These are phyloP conservation scores for Coracias cyanogaster DNA, from an alignment of 2,797 vertebrate species.

Conservation along the genomic window DNA sequence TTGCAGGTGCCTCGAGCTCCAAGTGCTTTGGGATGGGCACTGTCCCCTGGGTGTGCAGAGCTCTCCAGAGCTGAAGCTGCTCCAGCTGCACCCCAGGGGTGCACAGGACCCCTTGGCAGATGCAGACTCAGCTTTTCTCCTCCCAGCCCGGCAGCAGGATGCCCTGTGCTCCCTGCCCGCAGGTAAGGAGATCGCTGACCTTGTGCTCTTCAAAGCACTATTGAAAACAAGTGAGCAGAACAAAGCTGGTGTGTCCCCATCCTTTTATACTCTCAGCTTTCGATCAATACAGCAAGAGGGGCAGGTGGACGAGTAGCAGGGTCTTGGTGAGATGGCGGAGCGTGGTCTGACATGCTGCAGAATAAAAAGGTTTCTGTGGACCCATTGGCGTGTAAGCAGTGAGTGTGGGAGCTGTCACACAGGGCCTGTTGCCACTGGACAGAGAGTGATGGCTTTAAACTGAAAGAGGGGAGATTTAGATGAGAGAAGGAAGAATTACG, in stretches of 20 bases:
- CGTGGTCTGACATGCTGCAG: rapidly evolving
- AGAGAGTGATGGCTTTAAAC: neutral
- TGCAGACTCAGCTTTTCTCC: neutral
- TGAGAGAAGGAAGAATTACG: neutral
- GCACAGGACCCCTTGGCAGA: neutral
- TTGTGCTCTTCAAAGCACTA: neutral
- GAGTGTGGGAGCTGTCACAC: neutral
- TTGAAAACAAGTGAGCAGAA: neutral
- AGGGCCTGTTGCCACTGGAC: neutral
- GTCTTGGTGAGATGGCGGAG: rapidly evolving
- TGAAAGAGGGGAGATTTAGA: neutral
- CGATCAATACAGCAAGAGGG: neutral
- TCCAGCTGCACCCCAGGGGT: rapidly evolving
- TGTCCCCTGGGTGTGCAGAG: neutral
- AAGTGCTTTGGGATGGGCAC: neutral
- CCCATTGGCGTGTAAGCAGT: rapidly evolving
- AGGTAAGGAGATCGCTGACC: rapidly evolving
- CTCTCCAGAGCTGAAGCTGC: neutral
- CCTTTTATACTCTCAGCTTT: neutral
- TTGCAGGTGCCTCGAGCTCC: neutral
- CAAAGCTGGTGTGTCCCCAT: rapidly evolving
- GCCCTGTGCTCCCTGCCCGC: rapidly evolving
- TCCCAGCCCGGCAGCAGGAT: neutral
- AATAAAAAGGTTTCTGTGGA: neutral
- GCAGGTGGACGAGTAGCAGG: neutral